Percentiles rank a stretch among this genome's conserved stretches.
phyloP scores from a whole-genome alignment of 2,113 vertebrate species.

The Reinhardtius hippoglossoides region DNA sequence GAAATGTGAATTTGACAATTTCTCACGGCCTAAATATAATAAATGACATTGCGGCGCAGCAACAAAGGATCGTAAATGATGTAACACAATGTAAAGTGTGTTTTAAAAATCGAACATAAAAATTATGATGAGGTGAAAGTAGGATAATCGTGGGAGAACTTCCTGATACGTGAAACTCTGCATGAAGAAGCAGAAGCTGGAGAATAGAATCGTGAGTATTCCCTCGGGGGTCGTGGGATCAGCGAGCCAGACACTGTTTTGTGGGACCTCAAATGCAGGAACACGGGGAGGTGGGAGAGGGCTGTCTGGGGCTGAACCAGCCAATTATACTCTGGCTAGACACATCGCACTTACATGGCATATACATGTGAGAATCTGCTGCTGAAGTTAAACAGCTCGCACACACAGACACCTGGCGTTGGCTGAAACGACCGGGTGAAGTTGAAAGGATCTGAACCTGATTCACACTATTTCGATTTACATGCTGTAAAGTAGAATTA shows the following conservation, averaged over 20 bases:
- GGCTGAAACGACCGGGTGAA: too few relatives aligned
- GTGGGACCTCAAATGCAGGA: slow-evolving; percentile 62
- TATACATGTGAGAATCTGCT: slow-evolving; percentile 52
- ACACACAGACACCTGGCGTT: neutral
- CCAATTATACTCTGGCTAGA: slow-evolving; percentile 79
- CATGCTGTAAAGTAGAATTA: too few relatives aligned
- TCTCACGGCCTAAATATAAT: neutral
- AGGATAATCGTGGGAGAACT: neutral
- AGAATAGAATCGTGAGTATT: slow-evolving; percentile 58
- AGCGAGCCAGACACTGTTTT: slow-evolving; percentile 73
- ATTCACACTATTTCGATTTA: neutral
- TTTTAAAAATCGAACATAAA: neutral
- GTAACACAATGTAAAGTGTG: neutral
- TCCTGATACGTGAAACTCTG: slow-evolving; percentile 34
- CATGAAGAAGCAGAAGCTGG: slow-evolving; percentile 39
- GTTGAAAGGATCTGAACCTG: neutral
- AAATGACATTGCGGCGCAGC: neutral
- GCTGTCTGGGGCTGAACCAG: slow-evolving; percentile 69
- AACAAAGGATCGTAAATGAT: neutral
- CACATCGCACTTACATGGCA: slow-evolving; percentile 54
- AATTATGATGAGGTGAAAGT: neutral
- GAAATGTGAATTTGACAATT: neutral
- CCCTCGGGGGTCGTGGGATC: slow-evolving; percentile 70
- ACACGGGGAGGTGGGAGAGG: slow-evolving; percentile 66
- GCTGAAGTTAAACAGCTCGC: slow-evolving; percentile 8